A percentile compares a stretch with the other conserved stretches of the same genome.
These are phyloP conservation scores for Smittia aterrima DNA, from an alignment of 2,888 invertebrate species.

Conservation along the genomic window DNA sequence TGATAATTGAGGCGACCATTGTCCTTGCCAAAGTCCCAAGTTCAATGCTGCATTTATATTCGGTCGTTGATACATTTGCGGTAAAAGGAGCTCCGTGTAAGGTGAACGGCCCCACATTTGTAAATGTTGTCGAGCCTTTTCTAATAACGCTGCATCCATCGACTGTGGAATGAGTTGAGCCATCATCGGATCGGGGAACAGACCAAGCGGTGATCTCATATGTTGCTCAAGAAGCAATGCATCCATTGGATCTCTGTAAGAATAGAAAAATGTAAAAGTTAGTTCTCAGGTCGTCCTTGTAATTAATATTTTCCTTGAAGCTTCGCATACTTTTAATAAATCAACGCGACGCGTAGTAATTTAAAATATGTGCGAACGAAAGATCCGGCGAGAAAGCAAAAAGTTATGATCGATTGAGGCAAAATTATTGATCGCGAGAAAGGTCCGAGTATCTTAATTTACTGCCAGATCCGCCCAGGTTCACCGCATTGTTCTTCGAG, in stretches of 20 bases:
- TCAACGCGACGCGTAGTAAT: too few relatives aligned
- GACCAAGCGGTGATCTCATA: constrained; percentile 52
- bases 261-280: too few relatives aligned
- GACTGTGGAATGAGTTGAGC: constrained; percentile 53
- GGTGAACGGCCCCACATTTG: constrained; percentile 55
- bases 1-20: constrained; percentile 50
- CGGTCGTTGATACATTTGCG: constrained; percentile 54
- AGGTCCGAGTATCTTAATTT: neutral
- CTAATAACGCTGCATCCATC: constrained; percentile 50
- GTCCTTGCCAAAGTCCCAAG: constrained; percentile 55
- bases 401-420: constrained; percentile 50
- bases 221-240: constrained; percentile 54
- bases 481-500: neutral
- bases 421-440: constrained; percentile 45
- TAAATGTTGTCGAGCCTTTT: constrained; percentile 54
- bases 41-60: constrained; percentile 52
- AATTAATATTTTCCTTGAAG: constrained; percentile 3
- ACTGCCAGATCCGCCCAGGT: neutral
- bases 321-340: neutral
- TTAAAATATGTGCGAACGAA: constrained; percentile 44
- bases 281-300: neutral
- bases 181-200: constrained; percentile 54
- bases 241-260: constrained; percentile 54
- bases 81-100: constrained; percentile 54
- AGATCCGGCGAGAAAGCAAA: constrained; percentile 52